Evolutionary conservation across 2,888 invertebrate species (phyloP).

Genomic region (Andrena bucephala): DNA sequence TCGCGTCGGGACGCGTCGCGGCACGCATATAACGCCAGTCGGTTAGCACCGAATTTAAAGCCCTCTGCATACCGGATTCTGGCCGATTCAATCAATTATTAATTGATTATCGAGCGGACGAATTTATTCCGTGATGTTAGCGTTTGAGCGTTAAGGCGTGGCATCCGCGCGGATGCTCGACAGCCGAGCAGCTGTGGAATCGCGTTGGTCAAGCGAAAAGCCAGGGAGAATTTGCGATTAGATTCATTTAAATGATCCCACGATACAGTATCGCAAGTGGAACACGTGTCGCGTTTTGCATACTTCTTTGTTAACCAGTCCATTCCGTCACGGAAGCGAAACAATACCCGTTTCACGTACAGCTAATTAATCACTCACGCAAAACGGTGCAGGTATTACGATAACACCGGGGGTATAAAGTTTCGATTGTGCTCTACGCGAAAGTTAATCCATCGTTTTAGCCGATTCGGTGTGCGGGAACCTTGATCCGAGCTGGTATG

Average conservation of each 20-base stretch:
- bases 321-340: conserved; percentile 48
- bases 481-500: conserved; percentile 27
- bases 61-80: conserved; percentile 31
- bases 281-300: conserved; percentile 51
- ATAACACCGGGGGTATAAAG: conserved; percentile 45
- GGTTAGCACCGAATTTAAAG: conserved; percentile 46
- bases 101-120: conserved; percentile 44
- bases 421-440: conserved; percentile 43
- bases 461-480: conserved; percentile 38
- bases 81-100: conserved; percentile 42
- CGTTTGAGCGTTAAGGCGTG: conserved; percentile 2
- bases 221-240: conserved; percentile 14
- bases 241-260: conserved; percentile 22
- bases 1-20: conserved; percentile 16
- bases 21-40: background rate
- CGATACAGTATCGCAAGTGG: conserved; percentile 30
- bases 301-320: conserved; percentile 49
- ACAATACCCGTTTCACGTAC: conserved; percentile 45
- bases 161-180: background rate
- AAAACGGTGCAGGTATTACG: conserved; percentile 54
- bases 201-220: background rate
- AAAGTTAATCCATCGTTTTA: conserved; percentile 47
- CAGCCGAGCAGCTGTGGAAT: too few relatives aligned
- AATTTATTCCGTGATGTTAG: conserved; percentile 14
- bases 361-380: conserved; percentile 55